Conservation (phyloP, 2,888 invertebrate species). For the Euproctis similis region DNA sequence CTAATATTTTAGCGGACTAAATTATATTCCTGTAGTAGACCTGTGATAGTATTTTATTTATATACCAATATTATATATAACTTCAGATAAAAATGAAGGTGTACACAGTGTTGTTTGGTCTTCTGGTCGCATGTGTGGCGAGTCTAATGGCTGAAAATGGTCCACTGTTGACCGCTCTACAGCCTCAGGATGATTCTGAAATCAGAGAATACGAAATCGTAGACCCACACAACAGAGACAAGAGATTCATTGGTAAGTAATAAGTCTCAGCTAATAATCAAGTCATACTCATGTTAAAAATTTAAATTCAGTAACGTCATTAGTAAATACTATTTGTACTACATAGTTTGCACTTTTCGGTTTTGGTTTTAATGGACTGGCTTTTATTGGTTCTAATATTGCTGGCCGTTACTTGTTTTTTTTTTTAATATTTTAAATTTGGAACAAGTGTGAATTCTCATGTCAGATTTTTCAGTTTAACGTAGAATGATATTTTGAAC, state of each 20-base stretch:
- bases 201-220: constrained; percentile 17
- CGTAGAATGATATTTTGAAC: too few species aligned
- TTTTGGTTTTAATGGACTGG: neutral
- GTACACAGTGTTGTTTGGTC: constrained; percentile 33
- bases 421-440: too few species aligned
- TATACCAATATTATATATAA: neutral
- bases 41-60: too few species aligned
- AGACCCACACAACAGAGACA: constrained; percentile 33
- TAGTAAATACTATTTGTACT: neutral
- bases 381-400: too few species aligned
- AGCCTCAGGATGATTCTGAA: constrained; percentile 20
- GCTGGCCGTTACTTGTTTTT: too few species aligned
- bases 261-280: too few species aligned
- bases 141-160: constrained; percentile 38
- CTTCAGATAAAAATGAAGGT: constrained; percentile 22
- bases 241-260: constrained; percentile 52
- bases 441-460: too few species aligned
- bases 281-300: neutral
- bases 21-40: too few species aligned
- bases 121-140: constrained; percentile 44
- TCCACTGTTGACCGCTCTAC: constrained; percentile 34
- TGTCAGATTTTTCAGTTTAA: too few species aligned
- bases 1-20: too few species aligned
- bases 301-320: neutral
- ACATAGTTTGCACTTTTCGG: neutral